A percentile compares a stretch with the other conserved stretches of the same genome.
phyloP scores from a whole-genome alignment of 2,113 vertebrate species.

The Pseudonaja textilis region DNA sequence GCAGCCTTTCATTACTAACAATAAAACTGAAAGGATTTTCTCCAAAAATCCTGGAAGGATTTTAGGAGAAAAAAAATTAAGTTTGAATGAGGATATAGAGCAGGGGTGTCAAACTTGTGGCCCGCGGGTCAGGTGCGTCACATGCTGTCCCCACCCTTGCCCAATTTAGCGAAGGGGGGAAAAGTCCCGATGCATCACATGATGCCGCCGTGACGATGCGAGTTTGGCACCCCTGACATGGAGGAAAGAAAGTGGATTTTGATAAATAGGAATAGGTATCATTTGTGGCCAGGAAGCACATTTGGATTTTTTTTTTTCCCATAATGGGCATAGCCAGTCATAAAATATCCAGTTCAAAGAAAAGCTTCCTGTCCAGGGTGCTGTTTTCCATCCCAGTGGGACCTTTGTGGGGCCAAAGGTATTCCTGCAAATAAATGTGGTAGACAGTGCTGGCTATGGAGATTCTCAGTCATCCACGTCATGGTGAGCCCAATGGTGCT shows the following conservation, averaged over 20 bases:
- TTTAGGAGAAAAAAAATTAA: slow-evolving; percentile 18
- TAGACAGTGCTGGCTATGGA: background rate
- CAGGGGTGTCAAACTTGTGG: too few species aligned
- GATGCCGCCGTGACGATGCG: too few species aligned
- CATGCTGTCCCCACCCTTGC: too few species aligned
- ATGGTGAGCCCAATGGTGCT: background rate
- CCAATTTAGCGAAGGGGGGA: too few species aligned
- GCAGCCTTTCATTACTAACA: slow-evolving; percentile 31
- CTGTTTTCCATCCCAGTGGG: background rate
- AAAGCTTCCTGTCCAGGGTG: background rate
- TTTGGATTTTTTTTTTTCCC: background rate
- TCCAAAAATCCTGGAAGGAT: background rate
- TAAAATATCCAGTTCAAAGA: background rate
- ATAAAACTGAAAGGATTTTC: slow-evolving; percentile 27
- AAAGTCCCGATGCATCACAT: too few species aligned
- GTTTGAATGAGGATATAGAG: slow-evolving; percentile 24
- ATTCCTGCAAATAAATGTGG: background rate
- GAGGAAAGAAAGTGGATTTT: slow-evolving; percentile 5
- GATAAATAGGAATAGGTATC: background rate
- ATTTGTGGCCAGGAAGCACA: background rate
- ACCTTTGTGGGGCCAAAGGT: background rate
- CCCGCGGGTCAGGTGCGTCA: too few species aligned
- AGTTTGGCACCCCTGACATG: too few species aligned
- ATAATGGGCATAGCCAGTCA: background rate
- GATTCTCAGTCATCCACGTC: background rate